phyloP scores from a whole-genome alignment of 2,888 invertebrate species.

The Andrena fulva region DNA sequence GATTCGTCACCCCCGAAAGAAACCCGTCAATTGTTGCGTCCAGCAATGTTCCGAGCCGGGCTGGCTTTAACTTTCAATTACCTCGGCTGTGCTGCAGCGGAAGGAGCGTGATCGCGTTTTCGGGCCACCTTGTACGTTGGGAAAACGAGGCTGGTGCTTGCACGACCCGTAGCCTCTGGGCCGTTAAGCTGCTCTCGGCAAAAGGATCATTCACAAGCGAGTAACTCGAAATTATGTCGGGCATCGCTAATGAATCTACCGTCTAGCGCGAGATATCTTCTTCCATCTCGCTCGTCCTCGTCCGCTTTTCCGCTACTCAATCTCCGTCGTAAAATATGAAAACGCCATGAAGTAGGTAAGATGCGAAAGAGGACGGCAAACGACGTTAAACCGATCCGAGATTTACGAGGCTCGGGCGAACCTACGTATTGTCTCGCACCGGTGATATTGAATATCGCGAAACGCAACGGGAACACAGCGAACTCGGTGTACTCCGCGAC shows the following conservation, averaged over 20 bases:
- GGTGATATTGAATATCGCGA: slow-evolving; percentile 26
- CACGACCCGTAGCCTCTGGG: neutral
- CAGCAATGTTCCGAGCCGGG: neutral
- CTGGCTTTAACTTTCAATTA: neutral
- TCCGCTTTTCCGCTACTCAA: neutral
- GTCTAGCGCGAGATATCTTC: slow-evolving; percentile 9
- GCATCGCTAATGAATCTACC: slow-evolving; percentile 61
- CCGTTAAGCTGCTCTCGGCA: slow-evolving; percentile 16
- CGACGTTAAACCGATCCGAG: neutral
- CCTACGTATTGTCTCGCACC: slow-evolving; percentile 6
- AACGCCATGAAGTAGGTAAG: too few species aligned
- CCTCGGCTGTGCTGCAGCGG: neutral
- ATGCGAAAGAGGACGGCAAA: neutral
- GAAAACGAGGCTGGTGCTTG: neutral
- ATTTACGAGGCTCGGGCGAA: slow-evolving; percentile 5
- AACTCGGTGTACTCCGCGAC: slow-evolving; percentile 43
- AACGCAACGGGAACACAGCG: neutral
- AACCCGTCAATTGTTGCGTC: neutral
- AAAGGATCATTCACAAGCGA: slow-evolving; percentile 59
- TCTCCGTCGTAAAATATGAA: neutral
- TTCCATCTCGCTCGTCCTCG: slow-evolving; percentile 9
- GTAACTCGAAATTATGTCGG: slow-evolving; percentile 62
- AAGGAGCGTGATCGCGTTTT: neutral
- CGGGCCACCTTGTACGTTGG: neutral
- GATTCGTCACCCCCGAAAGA: neutral